phyloP scores from a whole-genome alignment of 2,113 vertebrate genomes.

The Zosterops hypoxanthus region DNA sequence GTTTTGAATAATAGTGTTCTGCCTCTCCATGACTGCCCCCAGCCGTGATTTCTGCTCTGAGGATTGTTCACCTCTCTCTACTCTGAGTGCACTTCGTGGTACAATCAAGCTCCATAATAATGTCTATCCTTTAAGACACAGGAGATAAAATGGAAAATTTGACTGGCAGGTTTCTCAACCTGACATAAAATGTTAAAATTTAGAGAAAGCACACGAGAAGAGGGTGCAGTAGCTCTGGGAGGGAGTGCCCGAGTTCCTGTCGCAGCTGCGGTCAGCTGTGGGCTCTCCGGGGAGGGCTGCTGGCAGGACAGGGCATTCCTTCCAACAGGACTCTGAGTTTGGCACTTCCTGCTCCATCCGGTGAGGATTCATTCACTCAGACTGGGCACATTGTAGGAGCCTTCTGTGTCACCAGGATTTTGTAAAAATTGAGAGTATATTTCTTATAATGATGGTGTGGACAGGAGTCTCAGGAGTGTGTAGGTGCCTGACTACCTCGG shows the following conservation, averaged over 20 bases:
- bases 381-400: background rate
- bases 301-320: background rate
- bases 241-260: background rate
- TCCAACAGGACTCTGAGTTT: accelerated
- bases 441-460: accelerated
- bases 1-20: background rate
- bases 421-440: background rate
- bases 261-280: background rate
- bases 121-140: background rate
- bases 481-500: background rate
- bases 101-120: background rate
- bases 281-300: background rate
- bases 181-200: background rate
- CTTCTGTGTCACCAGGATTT: background rate
- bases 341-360: accelerated
- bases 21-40: background rate
- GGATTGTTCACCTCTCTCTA: background rate
- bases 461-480: accelerated
- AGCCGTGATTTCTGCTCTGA: background rate
- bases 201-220: background rate
- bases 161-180: background rate
- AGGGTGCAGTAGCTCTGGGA: background rate
- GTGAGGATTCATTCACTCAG: accelerated
- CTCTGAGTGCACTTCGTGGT: background rate
- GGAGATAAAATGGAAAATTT: background rate